Evolutionary conservation across 2,888 invertebrate species (phyloP).

Genomic region (Psylliodes chrysocephalus): DNA sequence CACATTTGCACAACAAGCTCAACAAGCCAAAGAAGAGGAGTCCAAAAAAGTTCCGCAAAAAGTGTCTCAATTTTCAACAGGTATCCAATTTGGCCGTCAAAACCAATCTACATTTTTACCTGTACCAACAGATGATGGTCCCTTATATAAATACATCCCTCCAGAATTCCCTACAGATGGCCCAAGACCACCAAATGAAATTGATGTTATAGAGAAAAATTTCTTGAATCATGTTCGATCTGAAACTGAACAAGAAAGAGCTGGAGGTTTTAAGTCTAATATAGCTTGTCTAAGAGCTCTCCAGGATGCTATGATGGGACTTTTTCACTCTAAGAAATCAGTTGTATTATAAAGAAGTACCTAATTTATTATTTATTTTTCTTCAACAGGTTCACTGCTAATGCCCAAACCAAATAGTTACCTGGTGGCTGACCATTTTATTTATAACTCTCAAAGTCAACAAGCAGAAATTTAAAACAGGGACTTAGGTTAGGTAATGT

Average conservation of each 20-base stretch:
- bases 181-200: constrained; percentile 74
- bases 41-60: constrained; percentile 63
- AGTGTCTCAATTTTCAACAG: constrained; percentile 84
- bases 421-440: too few species aligned
- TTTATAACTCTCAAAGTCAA: too few species aligned
- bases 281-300: constrained; percentile 87
- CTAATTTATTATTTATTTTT: background rate
- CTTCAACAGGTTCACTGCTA: too few species aligned
- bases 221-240: constrained; percentile 80
- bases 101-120: constrained; percentile 72
- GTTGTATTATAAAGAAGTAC: background rate
- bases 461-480: too few species aligned
- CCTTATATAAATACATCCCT: constrained; percentile 76
- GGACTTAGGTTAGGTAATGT: too few species aligned
- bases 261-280: constrained; percentile 87
- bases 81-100: constrained; percentile 82
- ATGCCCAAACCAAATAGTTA: too few species aligned
- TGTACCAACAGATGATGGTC: constrained; percentile 81
- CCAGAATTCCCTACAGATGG: constrained; percentile 74
- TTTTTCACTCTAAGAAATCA: constrained; percentile 66
- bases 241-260: constrained; percentile 80
- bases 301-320: constrained; percentile 86
- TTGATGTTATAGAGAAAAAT: constrained; percentile 73
- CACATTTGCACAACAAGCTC: constrained; percentile 75
- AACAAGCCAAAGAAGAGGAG: constrained; percentile 68